These are phyloP conservation scores for Stratiolaelaps scimitus DNA, from an alignment of 1,140 invertebrate genomes.

Conservation along the genomic window DNA sequence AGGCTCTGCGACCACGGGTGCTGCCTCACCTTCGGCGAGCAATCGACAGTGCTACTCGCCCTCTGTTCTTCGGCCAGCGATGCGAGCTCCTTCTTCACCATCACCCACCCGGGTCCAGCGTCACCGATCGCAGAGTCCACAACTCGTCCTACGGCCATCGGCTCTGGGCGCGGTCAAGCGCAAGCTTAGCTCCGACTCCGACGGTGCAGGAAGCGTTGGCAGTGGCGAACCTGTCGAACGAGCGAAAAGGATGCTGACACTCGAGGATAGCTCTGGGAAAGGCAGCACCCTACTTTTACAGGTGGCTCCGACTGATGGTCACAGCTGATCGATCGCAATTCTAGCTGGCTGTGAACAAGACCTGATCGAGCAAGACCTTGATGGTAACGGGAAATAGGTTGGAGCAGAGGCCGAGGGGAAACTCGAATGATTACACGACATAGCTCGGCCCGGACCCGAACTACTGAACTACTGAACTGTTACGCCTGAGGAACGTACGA, in stretches of 20 bases:
- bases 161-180: slow-evolving; percentile 10
- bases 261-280: neutral
- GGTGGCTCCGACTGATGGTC: neutral
- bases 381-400: too few relatives aligned
- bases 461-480: too few relatives aligned
- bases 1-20: neutral
- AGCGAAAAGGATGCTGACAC: slow-evolving; percentile 13
- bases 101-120: slow-evolving; percentile 16
- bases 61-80: slow-evolving; percentile 6
- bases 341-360: too few relatives aligned
- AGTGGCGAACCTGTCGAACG: neutral
- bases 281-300: neutral
- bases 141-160: slow-evolving; percentile 8
- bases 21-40: too few relatives aligned
- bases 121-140: slow-evolving; percentile 24
- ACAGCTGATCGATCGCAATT: too few relatives aligned
- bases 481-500: too few relatives aligned
- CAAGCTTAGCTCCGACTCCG: slow-evolving; percentile 20
- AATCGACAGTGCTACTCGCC: slow-evolving; percentile 18
- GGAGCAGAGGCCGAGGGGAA: too few relatives aligned
- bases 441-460: too few relatives aligned
- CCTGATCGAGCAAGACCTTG: too few relatives aligned
- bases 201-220: neutral
- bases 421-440: too few relatives aligned
- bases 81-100: slow-evolving; percentile 12